These are phyloP conservation scores for Bombus ignitus DNA, from an alignment of 1,140 invertebrate species.

Conservation along the genomic window DNA sequence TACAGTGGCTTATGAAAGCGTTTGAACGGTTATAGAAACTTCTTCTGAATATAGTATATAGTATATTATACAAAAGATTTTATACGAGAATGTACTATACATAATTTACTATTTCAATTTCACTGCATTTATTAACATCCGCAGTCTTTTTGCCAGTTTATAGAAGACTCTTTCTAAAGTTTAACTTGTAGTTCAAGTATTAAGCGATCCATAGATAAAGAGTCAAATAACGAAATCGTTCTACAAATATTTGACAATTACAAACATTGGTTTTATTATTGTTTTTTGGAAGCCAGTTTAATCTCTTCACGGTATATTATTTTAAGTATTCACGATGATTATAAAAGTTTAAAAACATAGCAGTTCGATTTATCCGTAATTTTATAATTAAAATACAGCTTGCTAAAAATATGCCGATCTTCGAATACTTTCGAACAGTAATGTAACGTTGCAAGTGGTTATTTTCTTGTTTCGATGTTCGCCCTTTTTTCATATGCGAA, in stretches of 20 bases:
- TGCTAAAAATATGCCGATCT: not conserved
- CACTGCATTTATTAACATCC: not conserved
- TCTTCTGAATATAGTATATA: no score
- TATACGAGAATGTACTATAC: not conserved
- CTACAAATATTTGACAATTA: not conserved
- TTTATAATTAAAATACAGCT: not conserved
- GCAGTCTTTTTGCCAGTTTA: accelerated
- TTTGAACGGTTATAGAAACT: not conserved
- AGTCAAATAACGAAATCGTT: not conserved
- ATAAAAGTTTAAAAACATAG: not conserved
- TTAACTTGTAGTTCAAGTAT: not conserved
- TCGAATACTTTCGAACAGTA: not conserved
- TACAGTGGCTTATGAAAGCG: not conserved
- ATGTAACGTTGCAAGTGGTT: not conserved
- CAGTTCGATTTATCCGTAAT: not conserved
- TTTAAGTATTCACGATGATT: not conserved
- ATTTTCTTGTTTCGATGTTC: not conserved
- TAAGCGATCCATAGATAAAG: not conserved
- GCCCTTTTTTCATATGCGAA: not conserved
- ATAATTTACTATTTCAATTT: not conserved
- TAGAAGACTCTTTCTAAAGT: not conserved
- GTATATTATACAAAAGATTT: not conserved
- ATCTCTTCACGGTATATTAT: accelerated
- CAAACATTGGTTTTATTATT: not conserved
- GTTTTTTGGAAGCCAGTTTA: no score